Base-by-base conservation (phyloP, 30 jellyfish, hydroid and myxozoan genomes). In the Turritopsis dohrnii region DNA sequence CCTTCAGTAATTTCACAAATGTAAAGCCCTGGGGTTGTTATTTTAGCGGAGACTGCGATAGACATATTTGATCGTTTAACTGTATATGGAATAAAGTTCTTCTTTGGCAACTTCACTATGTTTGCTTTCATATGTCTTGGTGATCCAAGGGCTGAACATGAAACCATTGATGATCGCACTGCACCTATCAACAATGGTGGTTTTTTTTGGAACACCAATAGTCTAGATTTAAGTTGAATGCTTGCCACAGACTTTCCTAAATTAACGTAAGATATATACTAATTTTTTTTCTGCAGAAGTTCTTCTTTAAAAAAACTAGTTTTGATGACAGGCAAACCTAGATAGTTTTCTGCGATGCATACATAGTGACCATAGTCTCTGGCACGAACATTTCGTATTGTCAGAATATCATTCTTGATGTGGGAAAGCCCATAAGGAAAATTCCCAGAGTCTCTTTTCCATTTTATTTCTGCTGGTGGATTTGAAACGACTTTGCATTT, bases 381-480 rank as follows among this genome's bases (percentile, higher is more conserved):
- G 21, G 21, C 18, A n/a, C 18, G 7, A 13, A 75, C 83, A 75
- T 28, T 41, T 41, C 21, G 26, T 7, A 75, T 75, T 3, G 16
- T 75, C 21, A 75, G 29, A 75, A 24, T 25, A 28, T 66, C 83
- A 3, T 7, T 7, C 3, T 66, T 41, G 8, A 25, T 21, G 26
- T 22, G 53, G 27, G 83, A 22, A 24, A 80, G 8, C 4, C 31
- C 16, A 28, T 9, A 8, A 27, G 86, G 84, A 9, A 79, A 29
- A 22, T 21, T 25, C 79, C 86, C 80, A 79, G 52, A 79, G 7
- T 29, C 81, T 79, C 52, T 30, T 28, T 52, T 79, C 86, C 86
- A 79, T 5, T 22, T 22, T 21, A 79, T 52, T 30, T 30, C 52
- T 9, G 86, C 81, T 27, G 81, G 7, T 3, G 86, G 86, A 79